phyloP scores from a whole-genome alignment of 2,888 invertebrate genomes.

The Drosophila sordidula region DNA sequence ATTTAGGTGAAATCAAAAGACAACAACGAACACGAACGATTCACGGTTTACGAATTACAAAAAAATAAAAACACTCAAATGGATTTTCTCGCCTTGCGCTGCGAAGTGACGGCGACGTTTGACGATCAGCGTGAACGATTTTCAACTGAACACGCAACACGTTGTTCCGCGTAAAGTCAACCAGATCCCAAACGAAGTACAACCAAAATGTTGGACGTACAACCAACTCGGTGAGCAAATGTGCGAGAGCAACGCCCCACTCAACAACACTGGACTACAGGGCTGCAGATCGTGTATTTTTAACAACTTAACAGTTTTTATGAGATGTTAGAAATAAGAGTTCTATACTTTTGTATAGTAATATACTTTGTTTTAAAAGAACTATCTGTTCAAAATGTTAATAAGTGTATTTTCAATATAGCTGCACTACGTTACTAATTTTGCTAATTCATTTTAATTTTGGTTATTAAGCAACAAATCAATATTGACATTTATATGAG shows the following conservation, averaged over 20 bases:
- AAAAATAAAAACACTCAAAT: constrained; percentile 22
- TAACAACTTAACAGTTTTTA: not conserved
- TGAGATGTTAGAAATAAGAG: not conserved
- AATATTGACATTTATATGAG: too few relatives aligned
- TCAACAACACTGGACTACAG: constrained; percentile 55
- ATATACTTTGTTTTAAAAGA: too few relatives aligned
- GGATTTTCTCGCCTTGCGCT: constrained; percentile 24
- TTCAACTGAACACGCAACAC: constrained; percentile 50
- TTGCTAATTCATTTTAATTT: too few relatives aligned
- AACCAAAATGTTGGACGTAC: constrained; percentile 32
- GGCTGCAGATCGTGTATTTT: not conserved
- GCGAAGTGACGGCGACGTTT: constrained; percentile 40
- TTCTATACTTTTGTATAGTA: too few relatives aligned
- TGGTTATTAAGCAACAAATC: too few relatives aligned
- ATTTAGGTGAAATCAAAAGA: constrained; percentile 63
- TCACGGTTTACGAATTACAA: constrained; percentile 38
- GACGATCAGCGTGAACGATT: constrained; percentile 57
- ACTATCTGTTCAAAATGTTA: too few relatives aligned
- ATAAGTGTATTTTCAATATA: too few relatives aligned
- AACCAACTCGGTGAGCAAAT: constrained; percentile 9
- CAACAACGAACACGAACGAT: constrained; percentile 30
- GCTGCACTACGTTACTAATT: too few relatives aligned
- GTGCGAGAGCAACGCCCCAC: constrained; percentile 34
- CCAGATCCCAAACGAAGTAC: constrained; percentile 30
- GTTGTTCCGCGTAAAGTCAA: constrained; percentile 24